These are phyloP conservation scores for Jordanella pulchra DNA, from an alignment of 2,797 vertebrate species.

Conservation along the genomic window DNA sequence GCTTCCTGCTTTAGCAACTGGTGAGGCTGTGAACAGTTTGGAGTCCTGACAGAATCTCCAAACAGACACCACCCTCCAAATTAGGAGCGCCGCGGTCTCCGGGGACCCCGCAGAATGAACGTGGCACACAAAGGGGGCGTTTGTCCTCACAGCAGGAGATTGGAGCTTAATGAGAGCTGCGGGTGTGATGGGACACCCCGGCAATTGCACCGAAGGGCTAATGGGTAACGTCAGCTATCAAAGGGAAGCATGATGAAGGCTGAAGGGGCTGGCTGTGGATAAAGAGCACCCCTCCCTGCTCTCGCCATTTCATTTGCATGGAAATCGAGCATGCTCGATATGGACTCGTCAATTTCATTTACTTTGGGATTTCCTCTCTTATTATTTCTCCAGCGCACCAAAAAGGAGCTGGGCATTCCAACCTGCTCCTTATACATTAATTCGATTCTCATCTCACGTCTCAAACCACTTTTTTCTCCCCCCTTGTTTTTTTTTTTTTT, in stretches of 20 bases:
- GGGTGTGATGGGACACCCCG: slow-evolving; percentile 69
- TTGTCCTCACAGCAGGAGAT: slow-evolving; percentile 76
- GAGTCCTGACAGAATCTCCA: slow-evolving; percentile 62
- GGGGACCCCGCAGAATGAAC: slow-evolving; percentile 64
- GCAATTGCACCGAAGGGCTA: slow-evolving; percentile 66
- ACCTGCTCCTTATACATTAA: slow-evolving; percentile 70
- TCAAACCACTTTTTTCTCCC: slow-evolving; percentile 55
- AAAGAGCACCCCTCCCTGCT: slow-evolving; percentile 59
- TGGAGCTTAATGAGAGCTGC: slow-evolving; percentile 74
- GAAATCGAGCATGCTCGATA: slow-evolving; percentile 80
- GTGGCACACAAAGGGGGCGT: slow-evolving; percentile 76
- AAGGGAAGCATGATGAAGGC: slow-evolving; percentile 74
- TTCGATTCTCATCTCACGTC: slow-evolving; percentile 67
- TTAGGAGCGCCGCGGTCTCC: slow-evolving; percentile 67
- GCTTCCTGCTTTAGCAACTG: slow-evolving; percentile 47
- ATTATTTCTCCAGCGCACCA: slow-evolving; percentile 48
- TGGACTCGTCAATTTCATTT: slow-evolving; percentile 82
- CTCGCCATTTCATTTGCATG: slow-evolving; percentile 76
- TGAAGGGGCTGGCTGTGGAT: slow-evolving; percentile 58
- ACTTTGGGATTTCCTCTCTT: slow-evolving; percentile 75
- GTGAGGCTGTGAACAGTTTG: slow-evolving; percentile 54
- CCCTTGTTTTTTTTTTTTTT: slow-evolving; percentile 65
- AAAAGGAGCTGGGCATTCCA: slow-evolving; percentile 64
- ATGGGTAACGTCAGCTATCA: slow-evolving; percentile 77
- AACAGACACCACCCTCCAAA: slow-evolving; percentile 73